These are phyloP conservation scores for Nasonia giraulti DNA, from an alignment of 1,140 invertebrate species.

Conservation along the genomic window DNA sequence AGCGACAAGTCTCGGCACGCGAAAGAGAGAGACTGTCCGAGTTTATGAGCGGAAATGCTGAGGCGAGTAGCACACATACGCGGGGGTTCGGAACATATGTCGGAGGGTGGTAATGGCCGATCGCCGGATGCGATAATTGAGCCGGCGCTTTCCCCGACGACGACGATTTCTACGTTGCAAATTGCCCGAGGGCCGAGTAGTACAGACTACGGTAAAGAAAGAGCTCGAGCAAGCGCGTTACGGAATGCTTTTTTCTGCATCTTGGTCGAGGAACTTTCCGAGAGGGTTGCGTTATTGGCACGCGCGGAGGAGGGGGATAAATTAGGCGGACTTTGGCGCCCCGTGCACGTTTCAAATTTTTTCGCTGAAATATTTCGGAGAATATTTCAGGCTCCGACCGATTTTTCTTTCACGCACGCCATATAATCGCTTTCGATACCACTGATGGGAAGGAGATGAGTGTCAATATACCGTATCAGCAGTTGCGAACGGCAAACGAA, in stretches of 20 bases:
- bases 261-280: background rate
- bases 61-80: background rate
- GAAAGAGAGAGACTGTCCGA: background rate
- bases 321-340: background rate
- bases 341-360: background rate
- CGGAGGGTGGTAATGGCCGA: constrained; percentile 35
- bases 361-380: too few relatives aligned
- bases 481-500: too few relatives aligned
- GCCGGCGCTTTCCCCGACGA: background rate
- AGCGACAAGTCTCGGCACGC: background rate
- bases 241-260: background rate
- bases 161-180: constrained; percentile 2
- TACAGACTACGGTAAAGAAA: background rate
- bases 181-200: background rate
- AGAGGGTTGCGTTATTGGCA: background rate
- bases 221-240: background rate
- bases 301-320: background rate
- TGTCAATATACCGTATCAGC: too few relatives aligned
- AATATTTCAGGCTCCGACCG: too few relatives aligned
- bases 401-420: too few relatives aligned
- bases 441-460: too few relatives aligned
- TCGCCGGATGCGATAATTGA: constrained; percentile 50
- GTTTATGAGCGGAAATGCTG: constrained; percentile 31
- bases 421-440: too few relatives aligned
- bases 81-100: constrained; percentile 44